These are phyloP conservation scores for Tetragonula carbonaria DNA, from an alignment of 2,888 invertebrate species.

Conservation along the genomic window DNA sequence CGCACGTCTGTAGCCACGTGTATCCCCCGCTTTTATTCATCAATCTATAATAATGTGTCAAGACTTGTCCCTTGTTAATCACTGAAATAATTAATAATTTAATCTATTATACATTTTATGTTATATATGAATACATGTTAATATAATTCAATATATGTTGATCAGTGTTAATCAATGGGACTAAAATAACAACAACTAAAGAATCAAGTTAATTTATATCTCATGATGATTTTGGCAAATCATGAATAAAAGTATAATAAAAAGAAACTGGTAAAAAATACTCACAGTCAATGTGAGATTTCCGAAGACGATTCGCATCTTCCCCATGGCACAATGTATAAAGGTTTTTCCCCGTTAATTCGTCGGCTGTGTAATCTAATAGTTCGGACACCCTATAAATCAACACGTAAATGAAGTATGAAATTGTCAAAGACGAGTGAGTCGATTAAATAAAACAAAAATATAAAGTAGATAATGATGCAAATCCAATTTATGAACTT, in stretches of 20 bases:
- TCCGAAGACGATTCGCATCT: slow-evolving; percentile 96
- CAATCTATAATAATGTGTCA: slow-evolving; percentile 97
- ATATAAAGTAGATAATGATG: not conserved
- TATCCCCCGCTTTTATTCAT: slow-evolving; percentile 98
- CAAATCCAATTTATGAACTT: not conserved
- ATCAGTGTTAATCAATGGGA: no score
- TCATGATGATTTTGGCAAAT: not conserved
- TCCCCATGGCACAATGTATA: slow-evolving; percentile 98
- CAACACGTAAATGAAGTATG: not conserved
- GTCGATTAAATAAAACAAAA: not conserved
- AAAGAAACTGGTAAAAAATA: slow-evolving; percentile 75
- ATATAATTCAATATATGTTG: no score
- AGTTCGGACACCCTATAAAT: slow-evolving; percentile 93
- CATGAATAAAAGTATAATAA: not conserved
- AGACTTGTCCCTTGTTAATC: slow-evolving; percentile 97
- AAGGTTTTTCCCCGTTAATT: slow-evolving; percentile 96
- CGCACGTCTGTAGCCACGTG: slow-evolving; percentile 98
- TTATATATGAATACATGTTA: no score
- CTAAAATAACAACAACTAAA: not conserved
- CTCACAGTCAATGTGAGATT: slow-evolving; percentile 98
- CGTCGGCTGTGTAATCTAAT: slow-evolving; percentile 96
- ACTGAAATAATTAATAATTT: slow-evolving; percentile 86
- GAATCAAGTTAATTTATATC: not conserved
- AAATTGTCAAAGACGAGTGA: slow-evolving; percentile 5
- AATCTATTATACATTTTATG: no score